These are phyloP conservation scores for Lepidurus apus DNA, from an alignment of 1,140 invertebrate species.

Conservation along the genomic window DNA sequence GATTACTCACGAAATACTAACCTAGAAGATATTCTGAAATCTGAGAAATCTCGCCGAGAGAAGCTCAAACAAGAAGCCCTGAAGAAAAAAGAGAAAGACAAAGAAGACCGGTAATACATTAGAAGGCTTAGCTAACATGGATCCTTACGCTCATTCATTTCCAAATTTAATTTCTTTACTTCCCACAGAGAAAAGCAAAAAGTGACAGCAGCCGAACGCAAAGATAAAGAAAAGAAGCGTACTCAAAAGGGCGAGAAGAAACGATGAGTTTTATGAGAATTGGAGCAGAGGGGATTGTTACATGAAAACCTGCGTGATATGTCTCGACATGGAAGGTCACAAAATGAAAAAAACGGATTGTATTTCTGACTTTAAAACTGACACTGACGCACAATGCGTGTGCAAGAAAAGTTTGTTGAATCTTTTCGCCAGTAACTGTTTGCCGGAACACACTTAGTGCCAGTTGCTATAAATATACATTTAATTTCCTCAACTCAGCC, in stretches of 20 bases:
- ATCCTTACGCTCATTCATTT: neutral
- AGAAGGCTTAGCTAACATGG: neutral
- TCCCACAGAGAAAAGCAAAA: slow-evolving; percentile 73
- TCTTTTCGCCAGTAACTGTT: slow-evolving; percentile 5
- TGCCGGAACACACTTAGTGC: neutral
- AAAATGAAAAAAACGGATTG: neutral
- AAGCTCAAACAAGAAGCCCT: slow-evolving; percentile 68
- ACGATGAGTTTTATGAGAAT: slow-evolving; percentile 27
- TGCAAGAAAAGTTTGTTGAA: slow-evolving; percentile 12
- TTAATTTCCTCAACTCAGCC: neutral
- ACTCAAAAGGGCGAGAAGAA: slow-evolving; percentile 70
- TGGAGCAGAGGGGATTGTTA: slow-evolving; percentile 1
- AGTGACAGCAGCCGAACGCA: slow-evolving; percentile 62
- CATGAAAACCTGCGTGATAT: slow-evolving; percentile 11
- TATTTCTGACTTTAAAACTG: neutral
- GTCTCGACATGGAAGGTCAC: neutral
- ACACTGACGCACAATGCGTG: slow-evolving; percentile 1
- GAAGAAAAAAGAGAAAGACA: slow-evolving; percentile 80
- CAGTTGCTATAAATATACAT: slow-evolving; percentile 8
- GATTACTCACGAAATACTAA: slow-evolving; percentile 59
- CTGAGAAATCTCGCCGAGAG: slow-evolving; percentile 69
- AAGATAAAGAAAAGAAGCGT: slow-evolving; percentile 75
- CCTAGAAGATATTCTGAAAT: slow-evolving; percentile 61
- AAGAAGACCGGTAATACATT: slow-evolving; percentile 65
- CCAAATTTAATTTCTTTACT: slow-evolving; percentile 34